Percentiles rank a stretch among this genome's conserved stretches.
These are phyloP conservation scores for Poecilus cupreus DNA, from an alignment of 2,888 invertebrate genomes.

Conservation along the genomic window DNA sequence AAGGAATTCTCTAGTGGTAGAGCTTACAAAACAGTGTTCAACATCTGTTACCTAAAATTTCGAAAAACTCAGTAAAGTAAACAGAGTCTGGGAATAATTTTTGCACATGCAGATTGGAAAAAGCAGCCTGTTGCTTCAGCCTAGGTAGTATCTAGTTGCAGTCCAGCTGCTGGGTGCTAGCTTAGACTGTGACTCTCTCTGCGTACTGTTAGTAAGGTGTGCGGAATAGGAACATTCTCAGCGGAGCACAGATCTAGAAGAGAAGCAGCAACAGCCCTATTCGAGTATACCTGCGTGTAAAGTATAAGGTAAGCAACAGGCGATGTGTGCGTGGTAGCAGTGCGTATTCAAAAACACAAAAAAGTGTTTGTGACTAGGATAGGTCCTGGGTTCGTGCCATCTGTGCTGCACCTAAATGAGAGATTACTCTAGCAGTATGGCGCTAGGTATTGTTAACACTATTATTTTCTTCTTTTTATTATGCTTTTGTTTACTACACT, in stretches of 20 bases:
- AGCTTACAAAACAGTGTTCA: not conserved
- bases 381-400: not conserved
- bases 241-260: not conserved
- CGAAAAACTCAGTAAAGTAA: slow-evolving; percentile 3
- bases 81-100: slow-evolving; percentile 25
- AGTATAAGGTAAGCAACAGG: slow-evolving; percentile 21
- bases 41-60: slow-evolving; percentile 6
- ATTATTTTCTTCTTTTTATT: not conserved
- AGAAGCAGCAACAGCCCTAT: not conserved
- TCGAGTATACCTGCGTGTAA: slow-evolving; percentile 11
- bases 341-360: slow-evolving; percentile 37
- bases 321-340: slow-evolving; percentile 10
- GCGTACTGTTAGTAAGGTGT: not conserved
- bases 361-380: slow-evolving; percentile 1
- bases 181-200: not conserved
- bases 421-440: slow-evolving; percentile 27
- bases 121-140: slow-evolving; percentile 28
- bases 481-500: not conserved
- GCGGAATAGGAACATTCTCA: not conserved
- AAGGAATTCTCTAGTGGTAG: not conserved
- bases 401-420: slow-evolving; percentile 27
- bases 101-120: slow-evolving; percentile 40
- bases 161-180: not conserved
- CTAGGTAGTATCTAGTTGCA: slow-evolving; percentile 41
- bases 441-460: not conserved